Evolutionary conservation across 2,888 invertebrate genomes (phyloP), one percentile per base, ranked within the genome.

Genomic region (Fragum whitleyi): DNA sequence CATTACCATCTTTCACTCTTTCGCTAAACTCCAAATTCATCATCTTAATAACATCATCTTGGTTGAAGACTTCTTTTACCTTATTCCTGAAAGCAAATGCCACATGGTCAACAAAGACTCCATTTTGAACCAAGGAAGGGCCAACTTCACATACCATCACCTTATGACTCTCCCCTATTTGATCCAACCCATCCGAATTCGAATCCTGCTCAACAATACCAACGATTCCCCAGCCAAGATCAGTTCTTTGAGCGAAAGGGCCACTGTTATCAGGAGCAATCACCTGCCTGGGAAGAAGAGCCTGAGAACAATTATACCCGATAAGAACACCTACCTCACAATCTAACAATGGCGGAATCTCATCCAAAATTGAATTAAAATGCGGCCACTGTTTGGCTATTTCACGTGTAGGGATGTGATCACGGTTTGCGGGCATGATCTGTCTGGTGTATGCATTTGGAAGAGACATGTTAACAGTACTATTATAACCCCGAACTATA

Each of bases 301-400:
- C 88, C 19, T 59, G 53, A n/a, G 86, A 57, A 39, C 86, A 88
- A 62, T 83, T 81, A 32, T 85, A 85, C 1, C 86, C 86, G 11
- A 88, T 83, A 26, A 87, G 39, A 1, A 87, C 62, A 14, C 78
- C 86, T 39, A 86, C 74, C 19, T 85, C 84, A 55, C 74, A 82
- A 23, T 81, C 28, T 32, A 36, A 21, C 28, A 72, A 29, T 32
- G 72, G 67, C 14, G 32, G 14, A 19, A 86, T 28, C 26, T 78
- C 65, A 39, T 74, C 42, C 11, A 80, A 70, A 39, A 86, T 76
- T 9, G 21, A 14, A 23, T 62, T 16, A 29, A 85, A 74, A 61
- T 85, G 86, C n/a, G 51, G 21, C 76, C 59, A 69, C 16, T 6
- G 36, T 28, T 51, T 55, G 29, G 70, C 76, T 19, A 32, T 29